A percentile compares a stretch with the other conserved stretches of the same genome.
Evolutionary conservation across 53 echinoderm and acorn worm species (phyloP).

Genomic region (Apostichopus leukothele): DNA sequence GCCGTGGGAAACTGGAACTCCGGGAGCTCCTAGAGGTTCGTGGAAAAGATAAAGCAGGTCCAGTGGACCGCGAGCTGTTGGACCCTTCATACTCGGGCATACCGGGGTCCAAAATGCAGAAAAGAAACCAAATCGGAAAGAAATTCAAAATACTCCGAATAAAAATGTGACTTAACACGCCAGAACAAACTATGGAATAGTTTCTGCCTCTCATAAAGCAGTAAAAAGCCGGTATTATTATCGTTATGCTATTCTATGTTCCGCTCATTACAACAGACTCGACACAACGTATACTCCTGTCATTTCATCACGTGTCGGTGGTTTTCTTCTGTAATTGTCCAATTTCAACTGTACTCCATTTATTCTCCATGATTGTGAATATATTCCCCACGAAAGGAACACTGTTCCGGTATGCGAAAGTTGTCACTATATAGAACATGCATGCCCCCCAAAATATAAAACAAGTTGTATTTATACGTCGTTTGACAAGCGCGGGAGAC

Average conservation of each 20-base stretch:
- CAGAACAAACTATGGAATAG: no score
- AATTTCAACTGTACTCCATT: constrained; percentile 5
- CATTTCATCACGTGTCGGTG: no score
- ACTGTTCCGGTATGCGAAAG: background rate
- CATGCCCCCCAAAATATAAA: background rate
- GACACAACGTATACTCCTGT: no score
- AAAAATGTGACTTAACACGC: no score
- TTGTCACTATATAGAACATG: background rate
- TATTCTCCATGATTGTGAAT: background rate
- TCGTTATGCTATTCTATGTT: no score
- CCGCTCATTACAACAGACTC: no score
- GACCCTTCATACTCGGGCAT: constrained; percentile 84
- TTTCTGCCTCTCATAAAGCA: no score
- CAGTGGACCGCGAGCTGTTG: constrained; percentile 89
- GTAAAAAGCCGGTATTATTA: no score
- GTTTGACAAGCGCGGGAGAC: background rate
- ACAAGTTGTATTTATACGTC: background rate
- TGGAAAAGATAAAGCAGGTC: constrained; percentile 75
- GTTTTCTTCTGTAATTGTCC: no score
- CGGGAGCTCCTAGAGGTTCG: constrained; percentile 89
- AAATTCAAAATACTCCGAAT: no score
- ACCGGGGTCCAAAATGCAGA: constrained; percentile 6
- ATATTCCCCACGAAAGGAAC: background rate
- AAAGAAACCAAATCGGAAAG: background rate
- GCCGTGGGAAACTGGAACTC: constrained; percentile 93